Base-by-base conservation (phyloP, 2,113 vertebrate genomes). In the Columbina picui region DNA sequence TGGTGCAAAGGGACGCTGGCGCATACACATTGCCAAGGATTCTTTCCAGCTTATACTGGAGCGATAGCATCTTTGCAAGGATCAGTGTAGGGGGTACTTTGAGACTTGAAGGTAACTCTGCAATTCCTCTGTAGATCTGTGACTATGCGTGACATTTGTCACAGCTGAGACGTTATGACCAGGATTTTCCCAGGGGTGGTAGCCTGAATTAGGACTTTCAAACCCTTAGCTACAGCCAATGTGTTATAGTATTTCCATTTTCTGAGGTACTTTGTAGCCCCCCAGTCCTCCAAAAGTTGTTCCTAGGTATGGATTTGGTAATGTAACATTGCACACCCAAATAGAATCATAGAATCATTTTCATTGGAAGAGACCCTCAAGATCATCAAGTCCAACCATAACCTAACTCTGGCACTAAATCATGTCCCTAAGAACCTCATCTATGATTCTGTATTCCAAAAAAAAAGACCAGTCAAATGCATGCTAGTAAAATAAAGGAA, bases 401-500 rank as follows among this genome's bases (percentile, higher is more conserved):
- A 45, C 43, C 43, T 45, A 45, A 45, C 43, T 43, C 43, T 45
- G 43, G 43, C 43, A 45, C 43, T 45, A 45, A 45, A 45, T 18
- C 43, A 19, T 45, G 43, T 45, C 43, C 18, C 17, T 45, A 45
- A 45, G 43, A 45, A 45, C 43, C 43, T 45, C 43, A 45, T 45
- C 43, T 45, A 45, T 45, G 43, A 18, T 19, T 45, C 43, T 75
- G 34, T 69, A 45, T 50, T 94, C 15, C 47, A 43, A 85, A 88
- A 87, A 92, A 78, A 67, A 45, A 45, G 26, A 14, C 36, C 36
- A 57, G 36, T 75, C 19, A 87, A 82, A 73, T 53, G 8, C 49
- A 57, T 45, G 29, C 10, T 71, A 56, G 50, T 57, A 92, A 82
- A 94, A 87, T 18, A 87, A 81, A 71, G 57, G 61, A 89, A 95